phyloP scores from a whole-genome alignment of 2,888 invertebrate genomes.

The Lucinisca nassula region DNA sequence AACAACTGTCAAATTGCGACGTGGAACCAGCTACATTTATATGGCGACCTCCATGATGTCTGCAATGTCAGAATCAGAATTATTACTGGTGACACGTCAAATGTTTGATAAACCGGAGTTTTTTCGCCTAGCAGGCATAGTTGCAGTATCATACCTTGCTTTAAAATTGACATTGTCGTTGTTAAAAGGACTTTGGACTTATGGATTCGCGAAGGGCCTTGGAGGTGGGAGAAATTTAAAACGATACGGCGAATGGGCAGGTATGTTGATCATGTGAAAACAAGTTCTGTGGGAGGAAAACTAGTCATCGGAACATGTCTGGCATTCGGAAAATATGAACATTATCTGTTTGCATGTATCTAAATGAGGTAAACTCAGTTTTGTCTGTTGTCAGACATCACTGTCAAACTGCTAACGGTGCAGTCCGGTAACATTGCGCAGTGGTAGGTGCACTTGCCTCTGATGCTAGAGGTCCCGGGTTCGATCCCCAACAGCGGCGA shows the following conservation, averaged over 20 bases:
- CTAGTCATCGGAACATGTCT: neutral
- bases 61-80: no score
- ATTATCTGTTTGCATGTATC: no score
- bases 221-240: constrained; percentile 33
- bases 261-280: constrained; percentile 32
- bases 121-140: constrained; percentile 54
- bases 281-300: no score
- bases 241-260: constrained; percentile 62
- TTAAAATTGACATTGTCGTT: constrained; percentile 52
- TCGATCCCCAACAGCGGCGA: no score
- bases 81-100: no score
- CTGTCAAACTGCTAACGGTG: no score
- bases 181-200: constrained; percentile 31
- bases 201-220: constrained; percentile 2
- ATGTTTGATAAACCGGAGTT: neutral
- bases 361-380: no score
- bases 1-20: neutral
- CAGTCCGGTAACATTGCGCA: no score
- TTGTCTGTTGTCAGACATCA: no score
- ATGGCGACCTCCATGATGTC: constrained; percentile 38
- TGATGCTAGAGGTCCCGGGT: no score
- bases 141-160: constrained; percentile 58
- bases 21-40: constrained; percentile 25
- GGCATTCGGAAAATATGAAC: neutral
- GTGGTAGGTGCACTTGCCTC: no score